A percentile compares a stretch with the other conserved stretches of the same genome.
These are phyloP conservation scores for Porites divaricata DNA, from an alignment of 92 coral and sea anemone species.

Conservation along the genomic window DNA sequence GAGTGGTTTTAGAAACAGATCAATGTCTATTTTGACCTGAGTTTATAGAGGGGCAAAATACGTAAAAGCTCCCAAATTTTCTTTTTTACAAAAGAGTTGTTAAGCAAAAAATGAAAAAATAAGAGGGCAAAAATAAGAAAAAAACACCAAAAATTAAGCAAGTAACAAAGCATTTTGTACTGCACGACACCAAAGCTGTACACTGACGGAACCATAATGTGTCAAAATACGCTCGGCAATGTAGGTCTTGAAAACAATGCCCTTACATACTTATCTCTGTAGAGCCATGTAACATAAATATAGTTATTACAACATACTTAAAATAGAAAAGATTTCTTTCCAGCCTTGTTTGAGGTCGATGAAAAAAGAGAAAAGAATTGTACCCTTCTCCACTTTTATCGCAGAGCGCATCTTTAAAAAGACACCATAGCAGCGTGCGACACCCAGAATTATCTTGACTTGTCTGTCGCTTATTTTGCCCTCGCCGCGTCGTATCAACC, in stretches of 20 bases:
- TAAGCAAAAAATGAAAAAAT: neutral
- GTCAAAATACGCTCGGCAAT: no score
- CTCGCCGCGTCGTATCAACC: slow-evolving; percentile 13
- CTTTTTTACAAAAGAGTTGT: neutral
- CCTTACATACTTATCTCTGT: no score
- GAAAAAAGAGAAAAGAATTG: neutral
- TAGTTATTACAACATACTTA: neutral
- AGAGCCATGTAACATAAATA: neutral
- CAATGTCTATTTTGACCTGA: neutral
- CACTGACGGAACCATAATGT: no score
- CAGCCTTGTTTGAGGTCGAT: neutral
- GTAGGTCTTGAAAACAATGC: no score
- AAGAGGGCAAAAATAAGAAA: neutral
- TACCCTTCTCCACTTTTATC: slow-evolving; percentile 3
- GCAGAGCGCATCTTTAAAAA: slow-evolving; percentile 18
- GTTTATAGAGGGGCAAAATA: neutral
- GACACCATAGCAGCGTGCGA: neutral
- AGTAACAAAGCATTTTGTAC: no score
- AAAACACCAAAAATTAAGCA: no score
- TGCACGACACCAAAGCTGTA: no score
- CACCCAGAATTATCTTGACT: slow-evolving; percentile 19
- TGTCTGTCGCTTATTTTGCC: neutral
- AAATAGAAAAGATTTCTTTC: neutral
- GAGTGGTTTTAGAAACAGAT: neutral
- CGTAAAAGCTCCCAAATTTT: neutral